Evolutionary conservation across 2,888 invertebrate genomes (phyloP), one percentile per base, ranked within the genome.

Genomic region (Drosophila longiperda): DNA sequence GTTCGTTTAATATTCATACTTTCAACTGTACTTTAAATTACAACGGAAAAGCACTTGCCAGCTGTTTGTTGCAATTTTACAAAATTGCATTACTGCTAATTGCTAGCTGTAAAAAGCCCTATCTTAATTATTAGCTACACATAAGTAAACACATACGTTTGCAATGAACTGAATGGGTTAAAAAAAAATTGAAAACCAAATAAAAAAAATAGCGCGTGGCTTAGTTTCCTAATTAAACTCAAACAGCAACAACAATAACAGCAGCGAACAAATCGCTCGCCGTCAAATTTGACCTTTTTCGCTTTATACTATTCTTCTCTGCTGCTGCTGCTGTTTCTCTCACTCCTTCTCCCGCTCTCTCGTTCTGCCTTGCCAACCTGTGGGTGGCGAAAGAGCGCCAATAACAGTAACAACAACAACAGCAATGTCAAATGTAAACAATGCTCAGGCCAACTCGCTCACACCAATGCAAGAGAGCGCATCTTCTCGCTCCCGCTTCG

Each of bases 261-360:
- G 15, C 33, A 20, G 50, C 59, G 64, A 57, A 75, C 77, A 83
- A 79, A 83, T 76, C 70, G 64, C 62, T 70, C 69, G 77, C 61
- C 77, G 77, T 87, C 73, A 70, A 88, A 78, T 80, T 83, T 90
- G 86, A 90, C 90, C 83, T 88, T 87, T 90, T 89, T 83, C 66
- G 49, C 49, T 80, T 33, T 64, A 63, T 57, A 64, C 60, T 64
- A 29, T 58, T 57, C 55, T 71, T 32, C 49, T 34, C 40, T 58
- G 48, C 68, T 48, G 61, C 34, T 57, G 52, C 34, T 57, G 52
- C 57, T 59, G 29, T 55, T 61, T 36, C 34, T 38, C 71, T 45
- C 29, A 6, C 58, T 36, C 45, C 38, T 26, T 42, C 60, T 65
- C 63, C 29, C 61, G 8, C 33, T 42, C 11, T 29, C 11, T 29